Percentiles rank a stretch among this genome's conserved stretches.
phyloP scores from a whole-genome alignment of 2,797 vertebrate species.

The Pipistrellus pipistrellus region DNA sequence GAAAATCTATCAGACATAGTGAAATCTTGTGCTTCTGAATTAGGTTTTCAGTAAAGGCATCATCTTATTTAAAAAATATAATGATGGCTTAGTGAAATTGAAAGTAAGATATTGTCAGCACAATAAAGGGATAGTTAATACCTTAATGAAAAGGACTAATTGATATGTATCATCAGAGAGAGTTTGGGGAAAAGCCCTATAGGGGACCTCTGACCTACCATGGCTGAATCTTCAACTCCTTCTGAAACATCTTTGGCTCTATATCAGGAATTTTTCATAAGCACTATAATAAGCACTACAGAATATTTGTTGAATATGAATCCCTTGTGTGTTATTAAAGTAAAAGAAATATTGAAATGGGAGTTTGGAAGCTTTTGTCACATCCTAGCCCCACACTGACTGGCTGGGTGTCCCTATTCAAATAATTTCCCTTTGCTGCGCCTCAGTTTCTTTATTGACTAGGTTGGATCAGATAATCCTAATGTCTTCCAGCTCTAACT shows the following conservation, averaged over 20 bases:
- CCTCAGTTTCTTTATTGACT: neutral
- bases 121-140: neutral
- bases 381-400: neutral
- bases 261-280: neutral
- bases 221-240: neutral
- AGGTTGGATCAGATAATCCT: neutral
- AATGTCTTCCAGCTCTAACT: neutral
- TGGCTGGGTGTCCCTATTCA: neutral
- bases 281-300: neutral
- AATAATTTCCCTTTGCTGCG: neutral
- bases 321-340: neutral
- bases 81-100: neutral
- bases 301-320: neutral
- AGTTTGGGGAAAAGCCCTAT: neutral
- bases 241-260: neutral
- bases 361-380: neutral
- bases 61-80: neutral
- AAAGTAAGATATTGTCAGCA: conserved; percentile 5
- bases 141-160: neutral
- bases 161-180: neutral
- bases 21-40: neutral
- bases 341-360: neutral
- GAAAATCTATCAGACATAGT: neutral
- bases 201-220: neutral
- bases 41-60: neutral